phyloP scores from a whole-genome alignment of 2,888 invertebrate genomes.

The Athalia rosae region DNA sequence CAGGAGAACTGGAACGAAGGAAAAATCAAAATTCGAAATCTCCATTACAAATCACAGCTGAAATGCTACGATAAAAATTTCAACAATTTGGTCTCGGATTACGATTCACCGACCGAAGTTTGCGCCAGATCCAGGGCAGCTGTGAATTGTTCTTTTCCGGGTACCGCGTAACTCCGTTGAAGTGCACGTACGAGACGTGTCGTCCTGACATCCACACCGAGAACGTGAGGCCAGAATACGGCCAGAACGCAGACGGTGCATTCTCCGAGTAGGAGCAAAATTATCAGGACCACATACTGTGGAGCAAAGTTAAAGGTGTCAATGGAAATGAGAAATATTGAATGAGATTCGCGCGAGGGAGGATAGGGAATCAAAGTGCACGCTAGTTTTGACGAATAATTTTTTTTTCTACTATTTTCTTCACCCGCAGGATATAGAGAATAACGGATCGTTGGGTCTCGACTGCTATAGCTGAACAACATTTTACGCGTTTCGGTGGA shows the following conservation, averaged over 20 bases:
- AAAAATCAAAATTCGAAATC: background rate
- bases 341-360: too few relatives aligned
- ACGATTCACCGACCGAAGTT: conserved; percentile 70
- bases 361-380: too few relatives aligned
- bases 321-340: too few relatives aligned
- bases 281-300: conserved; percentile 83
- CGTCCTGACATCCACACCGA: conserved; percentile 82
- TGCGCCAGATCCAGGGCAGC: conserved; percentile 88
- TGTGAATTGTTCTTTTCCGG: conserved; percentile 84
- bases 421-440: background rate
- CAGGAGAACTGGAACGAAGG: conserved; percentile 81
- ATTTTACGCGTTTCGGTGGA: conserved; percentile 14
- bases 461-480: conserved; percentile 24
- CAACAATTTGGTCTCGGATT: background rate
- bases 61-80: too few relatives aligned
- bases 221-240: conserved; percentile 85
- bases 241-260: conserved; percentile 83
- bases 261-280: conserved; percentile 81
- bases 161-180: conserved; percentile 85
- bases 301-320: conserved; percentile 50
- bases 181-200: conserved; percentile 82
- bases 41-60: too few relatives aligned
- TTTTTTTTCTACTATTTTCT: background rate
- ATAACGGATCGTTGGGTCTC: background rate
- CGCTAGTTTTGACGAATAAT: too few relatives aligned